Evolutionary conservation across 2,113 vertebrate genomes (phyloP), one percentile per base, ranked within the genome.

Genomic region (Pelmatolapia mariae): DNA sequence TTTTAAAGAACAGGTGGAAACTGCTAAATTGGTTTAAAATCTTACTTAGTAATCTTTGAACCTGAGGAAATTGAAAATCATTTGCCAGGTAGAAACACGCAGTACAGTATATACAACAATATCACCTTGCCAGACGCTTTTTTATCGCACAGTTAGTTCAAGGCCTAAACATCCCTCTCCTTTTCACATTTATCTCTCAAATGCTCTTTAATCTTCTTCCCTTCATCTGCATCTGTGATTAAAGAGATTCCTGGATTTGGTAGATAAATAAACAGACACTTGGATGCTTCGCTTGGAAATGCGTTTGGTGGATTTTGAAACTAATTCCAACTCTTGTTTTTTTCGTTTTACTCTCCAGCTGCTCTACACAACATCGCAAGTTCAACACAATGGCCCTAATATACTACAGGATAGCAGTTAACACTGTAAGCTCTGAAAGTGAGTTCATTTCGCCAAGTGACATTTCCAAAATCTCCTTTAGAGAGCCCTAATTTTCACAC

Each of bases 1-100:
- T 92, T 93, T 89, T 88, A 80, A 47, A 87, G 47, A 86, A 89
- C 66, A 90, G 82, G 85, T 90, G 38, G 73, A 87, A 90, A 85
- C 80, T 80, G 4, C 12, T 66, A 87, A 86, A 91, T 86, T 90
- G 89, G 79, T 90, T 92, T 87, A 82, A 88, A 83, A 88, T 93
- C 87, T 86, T 85, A 81, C 80, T 92, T 86, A 59, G 24, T 86
- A 86, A 88, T 91, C 88, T 90, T 85, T 89, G 86, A 90, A 85
- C 85, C 54, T 26, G 36, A 40, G 43, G 59, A 91, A 91, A 93
- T 87, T 80, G 85, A 78, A 90, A 91, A 84, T 81, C 22, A 10
- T 87, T 84, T 83, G 52, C 81, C 38, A 7, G 87, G 53, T 40
- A 3, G 53, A 87, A 88, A 79, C 83, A 82, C 29, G 43, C 40